A percentile compares a stretch with the other conserved stretches of the same genome.
These are phyloP conservation scores for Oncorhynchus clarkii DNA, from an alignment of 2,113 vertebrate genomes.

Conservation along the genomic window DNA sequence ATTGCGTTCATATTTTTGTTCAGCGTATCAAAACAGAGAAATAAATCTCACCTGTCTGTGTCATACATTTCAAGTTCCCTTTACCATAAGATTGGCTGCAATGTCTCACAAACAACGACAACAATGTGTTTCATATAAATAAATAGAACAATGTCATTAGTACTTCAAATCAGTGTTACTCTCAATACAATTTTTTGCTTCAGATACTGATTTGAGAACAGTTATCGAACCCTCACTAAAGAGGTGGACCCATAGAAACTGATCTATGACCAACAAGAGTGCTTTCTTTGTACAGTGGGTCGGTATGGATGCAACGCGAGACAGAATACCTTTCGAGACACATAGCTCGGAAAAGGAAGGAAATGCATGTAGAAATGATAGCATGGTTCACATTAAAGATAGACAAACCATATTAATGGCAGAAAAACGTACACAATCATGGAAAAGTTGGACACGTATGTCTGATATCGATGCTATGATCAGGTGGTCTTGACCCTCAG, in stretches of 20 bases:
- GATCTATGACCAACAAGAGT: not conserved
- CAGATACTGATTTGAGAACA: conserved; percentile 22
- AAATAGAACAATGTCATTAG: conserved; percentile 67
- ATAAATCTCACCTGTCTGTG: conserved; percentile 20
- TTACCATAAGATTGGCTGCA: conserved; percentile 22
- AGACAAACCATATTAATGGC: not conserved
- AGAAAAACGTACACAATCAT: not conserved
- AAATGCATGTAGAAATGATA: not conserved
- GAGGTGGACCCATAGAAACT: not conserved
- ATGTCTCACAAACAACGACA: conserved; percentile 49
- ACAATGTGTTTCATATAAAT: conserved; percentile 68
- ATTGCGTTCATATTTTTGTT: too few species aligned
- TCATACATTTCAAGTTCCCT: conserved; percentile 23
- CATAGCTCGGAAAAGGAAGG: not conserved
- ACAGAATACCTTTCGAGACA: too few species aligned
- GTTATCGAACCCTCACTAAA: conserved; percentile 1
- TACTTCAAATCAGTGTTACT: conserved; percentile 67
- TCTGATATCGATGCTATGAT: not conserved
- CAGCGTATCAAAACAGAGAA: conserved; percentile 10
- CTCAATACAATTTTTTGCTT: conserved; percentile 23
- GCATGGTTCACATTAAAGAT: not conserved
- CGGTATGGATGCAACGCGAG: not conserved
- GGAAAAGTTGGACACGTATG: not conserved
- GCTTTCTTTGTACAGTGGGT: not conserved
- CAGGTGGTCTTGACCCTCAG: not conserved